Percentiles rank a stretch among this genome's conserved stretches.
Conservation (phyloP, 2,888 invertebrate species). For the Scaptomyza reducta region DNA sequence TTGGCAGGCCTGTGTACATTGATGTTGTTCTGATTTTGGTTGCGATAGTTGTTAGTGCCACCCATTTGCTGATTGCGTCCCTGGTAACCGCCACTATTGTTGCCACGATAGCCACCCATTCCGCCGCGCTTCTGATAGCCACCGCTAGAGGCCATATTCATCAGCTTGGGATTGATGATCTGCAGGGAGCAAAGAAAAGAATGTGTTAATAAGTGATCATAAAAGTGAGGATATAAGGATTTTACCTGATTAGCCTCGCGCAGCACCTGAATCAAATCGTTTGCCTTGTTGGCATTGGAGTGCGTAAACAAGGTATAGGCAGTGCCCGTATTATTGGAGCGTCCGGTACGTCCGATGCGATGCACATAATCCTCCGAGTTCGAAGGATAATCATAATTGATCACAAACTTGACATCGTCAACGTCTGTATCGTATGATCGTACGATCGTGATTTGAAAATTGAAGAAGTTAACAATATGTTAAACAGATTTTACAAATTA, state of each 20-base stretch:
- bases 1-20: slow-evolving; percentile 52
- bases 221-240: background rate
- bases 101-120: slow-evolving; percentile 73
- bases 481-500: slow-evolving; percentile 47
- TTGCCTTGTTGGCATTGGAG: slow-evolving; percentile 94
- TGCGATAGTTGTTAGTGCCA: slow-evolving; percentile 59
- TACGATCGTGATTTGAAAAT: slow-evolving; percentile 65
- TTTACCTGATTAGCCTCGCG: slow-evolving; percentile 95
- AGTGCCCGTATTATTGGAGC: slow-evolving; percentile 96
- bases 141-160: slow-evolving; percentile 87
- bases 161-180: slow-evolving; percentile 94
- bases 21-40: slow-evolving; percentile 52
- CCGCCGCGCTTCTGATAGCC: slow-evolving; percentile 77
- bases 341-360: slow-evolving; percentile 97
- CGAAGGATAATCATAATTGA: slow-evolving; percentile 99
- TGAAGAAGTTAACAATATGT: slow-evolving; percentile 70
- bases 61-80: slow-evolving; percentile 72
- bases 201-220: background rate
- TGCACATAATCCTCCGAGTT: slow-evolving; percentile 98
- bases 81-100: slow-evolving; percentile 70
- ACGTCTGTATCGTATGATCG: slow-evolving; percentile 89
- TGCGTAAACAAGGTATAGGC: slow-evolving; percentile 98
- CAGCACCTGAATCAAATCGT: slow-evolving; percentile 95
- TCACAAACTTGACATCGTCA: slow-evolving; percentile 99
- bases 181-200: slow-evolving; percentile 35